Evolutionary conservation across 1,140 invertebrate species (phyloP).

Genomic region (Drosophila tristis): DNA sequence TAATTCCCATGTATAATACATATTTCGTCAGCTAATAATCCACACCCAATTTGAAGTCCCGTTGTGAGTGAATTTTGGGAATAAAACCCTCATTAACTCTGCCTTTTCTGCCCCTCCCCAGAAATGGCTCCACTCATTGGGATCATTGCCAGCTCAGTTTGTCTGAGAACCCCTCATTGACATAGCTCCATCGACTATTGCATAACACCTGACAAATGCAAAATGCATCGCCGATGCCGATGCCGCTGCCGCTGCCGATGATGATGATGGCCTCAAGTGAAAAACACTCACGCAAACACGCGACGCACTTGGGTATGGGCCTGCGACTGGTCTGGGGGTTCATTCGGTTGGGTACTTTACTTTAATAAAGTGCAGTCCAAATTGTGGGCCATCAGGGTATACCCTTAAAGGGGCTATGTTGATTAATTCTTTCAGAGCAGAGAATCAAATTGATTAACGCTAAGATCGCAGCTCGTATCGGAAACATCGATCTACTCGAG

Average conservation of each 20-base stretch:
- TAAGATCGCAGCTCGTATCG: no score
- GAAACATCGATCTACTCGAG: no score
- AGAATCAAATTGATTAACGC: no score
- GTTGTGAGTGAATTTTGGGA: not conserved
- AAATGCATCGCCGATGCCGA: constrained; percentile 34
- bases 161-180: constrained; percentile 23
- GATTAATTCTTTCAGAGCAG: no score
- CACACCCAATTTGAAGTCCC: no score
- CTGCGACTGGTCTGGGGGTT: constrained; percentile 6
- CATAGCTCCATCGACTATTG: constrained; percentile 32
- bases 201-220: constrained; percentile 52
- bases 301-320: constrained; percentile 37
- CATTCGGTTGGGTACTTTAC: constrained; percentile 27
- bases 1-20: no score
- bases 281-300: constrained; percentile 59
- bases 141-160: constrained; percentile 9
- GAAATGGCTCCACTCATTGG: constrained; percentile 9
- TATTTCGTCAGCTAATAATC: no score
- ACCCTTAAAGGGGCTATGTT: no score
- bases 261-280: constrained; percentile 56
- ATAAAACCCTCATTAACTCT: not conserved
- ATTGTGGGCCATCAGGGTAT: constrained; percentile 44
- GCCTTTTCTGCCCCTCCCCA: not conserved
- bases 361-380: constrained; percentile 75
- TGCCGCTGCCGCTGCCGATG: not conserved